Evolutionary conservation across 2,888 invertebrate species (phyloP), one percentile per base, ranked within the genome.

Genomic region (Xanthia icteritia): DNA sequence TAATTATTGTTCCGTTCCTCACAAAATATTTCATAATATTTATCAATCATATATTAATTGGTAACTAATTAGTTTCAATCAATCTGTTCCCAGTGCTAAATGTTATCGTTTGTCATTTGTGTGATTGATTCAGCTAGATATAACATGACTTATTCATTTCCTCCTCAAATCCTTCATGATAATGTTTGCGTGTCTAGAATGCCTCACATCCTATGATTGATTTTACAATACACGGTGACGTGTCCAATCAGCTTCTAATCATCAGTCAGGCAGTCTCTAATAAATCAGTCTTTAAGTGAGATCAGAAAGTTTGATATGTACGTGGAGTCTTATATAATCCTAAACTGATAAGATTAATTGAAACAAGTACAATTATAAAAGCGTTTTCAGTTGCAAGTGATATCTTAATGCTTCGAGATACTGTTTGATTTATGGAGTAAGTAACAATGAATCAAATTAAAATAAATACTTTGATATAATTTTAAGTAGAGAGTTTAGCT

Each of bases 111-210:
- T 56, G 23, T 60, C 58, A 58, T 61, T 42, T 31, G 31, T 15
- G 23, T 60, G 61, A 66, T 70, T 73, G 66, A 70, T 80, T 77
- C 65, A 60, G 61, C 36, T 56, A 70, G 54, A 51, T 84, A 66
- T 39, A n/a, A 17, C 9, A 45, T 54, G 69, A 79, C 39, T 51
- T 75, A 61, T 84, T 75, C 20, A 42, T 75, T 81, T 79, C 65
- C 65, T 69, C 15, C 5, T 65, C 13, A 61, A 60, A 61, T 69
- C 20, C 36, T 8, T 9, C n/a, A 64, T 54, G 67, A 64, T 71
- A 48, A 83, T 42, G 17, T 68, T 60, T 42, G 58, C 36, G 31
- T 45, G 56, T 27, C 9, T 48, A 13, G 45, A 48, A 36, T n/a
- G 17, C 23, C 31, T 66, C 42, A 69, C 17, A 76, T 61, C 51